Base-by-base conservation (phyloP, 92 coral and sea anemone genomes). In the Zoanthus sansibaricus region DNA sequence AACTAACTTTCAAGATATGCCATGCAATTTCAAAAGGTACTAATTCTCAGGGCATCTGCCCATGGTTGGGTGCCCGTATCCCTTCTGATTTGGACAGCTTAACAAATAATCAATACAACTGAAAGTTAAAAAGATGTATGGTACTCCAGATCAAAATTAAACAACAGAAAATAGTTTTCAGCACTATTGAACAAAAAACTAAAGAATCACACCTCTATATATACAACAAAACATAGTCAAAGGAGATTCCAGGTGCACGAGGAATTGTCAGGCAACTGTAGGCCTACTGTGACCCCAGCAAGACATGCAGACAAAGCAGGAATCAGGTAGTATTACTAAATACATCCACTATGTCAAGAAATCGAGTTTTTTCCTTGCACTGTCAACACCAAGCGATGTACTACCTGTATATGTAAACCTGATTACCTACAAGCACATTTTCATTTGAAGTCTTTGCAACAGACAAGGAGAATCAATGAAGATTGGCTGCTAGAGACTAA, bases 391-490 rank as follows among this genome's bases (percentile, higher is more conserved):
- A 72, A 72, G 33, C 6, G 76, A 72, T 72, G 76, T 42, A 72
- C 76, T 37, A 72, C 76, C 16, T 3, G 76, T 72, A 72, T 21
- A 72, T 44, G 52, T 72, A 72, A 72, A 72, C 51, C 76, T 72
- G 76, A 72, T 72, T 37, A 72, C 76, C 76, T 72, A 72, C 10
- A 51, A 11, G 77, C 77, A 72, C 55, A 45, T 45, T 72, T 72
- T 44, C 54, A 72, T 72, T 72, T 72, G 77, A 72, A 72, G 55
- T 72, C 77, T 13, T 72, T 72, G 77, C 77, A 72, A 72, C 54
- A 72, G 77, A 72, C 77, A 44, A 72, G 54, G 51, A 72, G 77
- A 72, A 72, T 72, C 77, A 37, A 44, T 72, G 77, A 18, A 72
- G 77, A 72, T 15, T 72, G 77, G 21, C 77, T 72, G 54, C 42